These are phyloP conservation scores for Agonum fuliginosum DNA, from an alignment of 2,888 invertebrate species.

Conservation along the genomic window DNA sequence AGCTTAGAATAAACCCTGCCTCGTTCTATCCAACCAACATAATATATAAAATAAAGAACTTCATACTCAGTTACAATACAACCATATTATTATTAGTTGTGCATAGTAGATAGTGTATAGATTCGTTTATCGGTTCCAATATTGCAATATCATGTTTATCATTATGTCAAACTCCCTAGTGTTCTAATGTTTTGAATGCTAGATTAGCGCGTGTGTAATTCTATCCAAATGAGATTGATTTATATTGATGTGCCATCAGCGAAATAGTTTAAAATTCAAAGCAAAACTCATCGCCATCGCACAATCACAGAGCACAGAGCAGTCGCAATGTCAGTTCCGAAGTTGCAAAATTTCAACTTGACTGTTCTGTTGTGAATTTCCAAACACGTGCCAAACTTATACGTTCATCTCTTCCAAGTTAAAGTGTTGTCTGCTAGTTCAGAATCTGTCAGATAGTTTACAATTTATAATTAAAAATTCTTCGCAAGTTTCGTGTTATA, in stretches of 20 bases:
- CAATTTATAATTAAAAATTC: slow-evolving; percentile 43
- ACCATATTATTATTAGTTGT: too few relatives aligned
- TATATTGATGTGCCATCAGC: slow-evolving; percentile 1
- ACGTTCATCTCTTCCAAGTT: slow-evolving; percentile 9
- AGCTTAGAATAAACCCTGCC: too few relatives aligned
- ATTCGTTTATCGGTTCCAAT: neutral
- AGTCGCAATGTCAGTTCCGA: slow-evolving; percentile 15
- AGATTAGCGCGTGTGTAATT: neutral
- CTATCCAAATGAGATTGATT: neutral
- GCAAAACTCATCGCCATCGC: neutral
- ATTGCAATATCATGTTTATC: neutral
- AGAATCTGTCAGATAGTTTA: slow-evolving; percentile 10
- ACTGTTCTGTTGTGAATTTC: slow-evolving; percentile 12
- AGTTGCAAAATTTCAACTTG: slow-evolving; percentile 23
- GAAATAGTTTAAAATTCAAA: slow-evolving; percentile 11
- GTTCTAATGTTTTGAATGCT: neutral
- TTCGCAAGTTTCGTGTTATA: slow-evolving; percentile 10
- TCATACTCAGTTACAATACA: too few relatives aligned
- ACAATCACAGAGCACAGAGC: slow-evolving; percentile 28
- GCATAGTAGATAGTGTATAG: neutral
- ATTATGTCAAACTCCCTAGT: neutral
- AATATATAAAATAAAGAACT: too few relatives aligned
- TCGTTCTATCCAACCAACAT: too few relatives aligned
- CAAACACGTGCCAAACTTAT: slow-evolving; percentile 33
- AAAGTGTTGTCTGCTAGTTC: slow-evolving; percentile 31